Base-by-base conservation (phyloP, 1,140 invertebrate species). In the Diprion similis region DNA sequence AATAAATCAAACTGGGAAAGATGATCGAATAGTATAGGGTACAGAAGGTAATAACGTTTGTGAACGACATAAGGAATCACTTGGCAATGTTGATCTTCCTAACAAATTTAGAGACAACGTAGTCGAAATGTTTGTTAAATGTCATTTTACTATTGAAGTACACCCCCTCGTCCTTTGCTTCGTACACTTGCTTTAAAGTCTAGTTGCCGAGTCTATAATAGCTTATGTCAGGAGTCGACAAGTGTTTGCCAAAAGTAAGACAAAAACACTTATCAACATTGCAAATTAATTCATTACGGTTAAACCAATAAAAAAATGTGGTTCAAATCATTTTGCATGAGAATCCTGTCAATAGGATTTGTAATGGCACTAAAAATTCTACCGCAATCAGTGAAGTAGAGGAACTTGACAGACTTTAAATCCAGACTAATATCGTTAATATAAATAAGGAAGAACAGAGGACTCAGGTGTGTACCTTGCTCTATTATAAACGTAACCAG, bases 211-310 rank as follows among this genome's bases (percentile, higher is more conserved):
- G 13, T 15, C 6, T 64, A 64, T 64, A 64, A 15, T 64, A 17
- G 17, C 1, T 15, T 15, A 64, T 64, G 59, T 64, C 17, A 64
- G 59, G 4, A 64, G 59, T 64, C 6, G 59, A 37, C 24, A 37
- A 17, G 13, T 15, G 13, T 18, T 18, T 64, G 17, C 59, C 13
- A 17, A 64, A 64, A 3, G 59, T 64, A 64, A 64, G 13, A 64
- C 13, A 64, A 64, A 64, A 64, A 17, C 59, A 64, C 8, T 64
- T 64, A 64, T 64, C 59, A 64, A 64, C 17, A 64, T 64, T 64
- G 17, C 13, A 64, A 15, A 64, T 15, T 18, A 64, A 64, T 7
- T 7, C 59, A 64, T 64, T 64, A 15, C 17, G 13, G 13, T 4
- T 7, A 64, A 15, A 64, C 59, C 59, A 64, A 64, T 64, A 64